A percentile compares a stretch with the other conserved stretches of the same genome.
Evolutionary conservation across 2,113 vertebrate genomes (phyloP).

Genomic region (Labrus mixtus): DNA sequence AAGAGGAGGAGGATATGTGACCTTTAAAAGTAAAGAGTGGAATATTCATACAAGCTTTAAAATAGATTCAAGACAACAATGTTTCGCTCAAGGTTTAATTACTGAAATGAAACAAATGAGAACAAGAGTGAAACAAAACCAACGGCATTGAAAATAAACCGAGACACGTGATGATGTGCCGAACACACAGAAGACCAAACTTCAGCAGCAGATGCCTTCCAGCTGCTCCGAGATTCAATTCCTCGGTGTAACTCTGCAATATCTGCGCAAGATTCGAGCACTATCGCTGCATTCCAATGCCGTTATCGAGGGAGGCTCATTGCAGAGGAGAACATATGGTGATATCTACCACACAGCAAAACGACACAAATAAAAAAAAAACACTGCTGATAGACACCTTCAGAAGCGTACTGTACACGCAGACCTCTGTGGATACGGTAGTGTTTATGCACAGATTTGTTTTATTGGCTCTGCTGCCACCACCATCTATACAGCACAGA

Average conservation of each 20-base stretch:
- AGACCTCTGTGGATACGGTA: conserved; percentile 25
- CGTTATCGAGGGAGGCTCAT: conserved; percentile 52
- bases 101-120: conserved; percentile 2
- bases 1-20: no score
- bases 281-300: conserved; percentile 55
- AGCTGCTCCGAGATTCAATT: conserved; percentile 69
- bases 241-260: conserved; percentile 57
- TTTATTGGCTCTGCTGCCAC: conserved; percentile 13
- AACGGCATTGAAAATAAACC: conserved; percentile 12
- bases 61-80: background rate
- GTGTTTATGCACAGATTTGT: conserved; percentile 13
- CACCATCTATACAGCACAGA: background rate
- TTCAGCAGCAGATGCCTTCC: conserved; percentile 67
- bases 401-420: conserved; percentile 44
- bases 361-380: conserved; percentile 52
- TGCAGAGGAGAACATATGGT: conserved; percentile 71
- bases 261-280: conserved; percentile 46
- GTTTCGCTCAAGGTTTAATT: background rate
- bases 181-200: conserved; percentile 35
- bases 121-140: conserved; percentile 26
- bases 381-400: conserved; percentile 76
- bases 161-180: conserved; percentile 18
- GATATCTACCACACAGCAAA: conserved; percentile 50
- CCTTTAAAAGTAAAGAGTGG: no score
- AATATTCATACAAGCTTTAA: background rate